Conservation (phyloP, 2,888 invertebrate genomes). For the Caenorhabditis wallacei region DNA sequence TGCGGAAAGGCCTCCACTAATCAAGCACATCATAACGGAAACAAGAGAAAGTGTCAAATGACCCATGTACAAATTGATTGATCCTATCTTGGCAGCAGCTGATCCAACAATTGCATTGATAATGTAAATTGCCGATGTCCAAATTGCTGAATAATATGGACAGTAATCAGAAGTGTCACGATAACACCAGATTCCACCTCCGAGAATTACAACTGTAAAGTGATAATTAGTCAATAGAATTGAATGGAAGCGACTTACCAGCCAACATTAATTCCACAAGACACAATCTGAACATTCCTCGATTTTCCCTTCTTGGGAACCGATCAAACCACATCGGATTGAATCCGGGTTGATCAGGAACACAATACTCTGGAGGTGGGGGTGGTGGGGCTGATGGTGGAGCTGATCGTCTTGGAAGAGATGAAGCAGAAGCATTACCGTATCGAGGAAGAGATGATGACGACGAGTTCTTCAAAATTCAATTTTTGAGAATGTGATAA, state of each 20-base stretch:
- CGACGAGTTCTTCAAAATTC: neutral
- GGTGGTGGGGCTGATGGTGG: constrained; percentile 72
- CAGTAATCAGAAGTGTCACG: constrained; percentile 81
- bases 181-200: constrained; percentile 81
- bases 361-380: constrained; percentile 68
- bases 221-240: neutral
- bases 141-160: constrained; percentile 82
- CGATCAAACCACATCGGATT: constrained; percentile 80
- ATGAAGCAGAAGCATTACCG: constrained; percentile 35
- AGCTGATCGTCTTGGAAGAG: constrained; percentile 46
- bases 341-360: constrained; percentile 68
- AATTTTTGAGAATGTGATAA: no score
- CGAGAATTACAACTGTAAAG: constrained; percentile 74
- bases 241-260: constrained; percentile 13
- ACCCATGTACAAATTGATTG: constrained; percentile 79
- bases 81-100: constrained; percentile 76
- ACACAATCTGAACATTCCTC: constrained; percentile 81
- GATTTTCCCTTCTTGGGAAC: constrained; percentile 79
- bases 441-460: constrained; percentile 59
- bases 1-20: constrained; percentile 76
- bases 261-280: constrained; percentile 78
- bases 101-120: constrained; percentile 72
- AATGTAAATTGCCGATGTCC: constrained; percentile 80
- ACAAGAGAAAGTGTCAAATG: constrained; percentile 81
- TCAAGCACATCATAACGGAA: constrained; percentile 80